Base-by-base conservation (phyloP, 1,140 invertebrate genomes). In the Plectrocnemia conspersa region DNA sequence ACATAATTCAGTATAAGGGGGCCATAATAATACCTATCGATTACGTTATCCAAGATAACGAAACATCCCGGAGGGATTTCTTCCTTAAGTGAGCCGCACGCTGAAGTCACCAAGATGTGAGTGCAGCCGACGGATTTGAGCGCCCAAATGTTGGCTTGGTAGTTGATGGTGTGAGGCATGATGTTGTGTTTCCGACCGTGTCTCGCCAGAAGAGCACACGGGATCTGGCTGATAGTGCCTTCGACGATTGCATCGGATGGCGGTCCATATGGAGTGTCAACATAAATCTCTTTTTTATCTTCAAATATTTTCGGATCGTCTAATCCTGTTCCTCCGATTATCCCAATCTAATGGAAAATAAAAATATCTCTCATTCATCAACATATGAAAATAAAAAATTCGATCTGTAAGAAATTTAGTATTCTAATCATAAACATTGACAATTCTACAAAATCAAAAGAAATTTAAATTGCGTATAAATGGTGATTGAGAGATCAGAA, bases 141-240 rank as follows among this genome's bases (percentile, higher is more conserved):
- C 1, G 95, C 93, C 86, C 91, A 95, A 38, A 99, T 85, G 69
- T 99, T 99, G 2, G 96, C 97, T 55, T 95, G 81, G 71, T 97
- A 99, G 72, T 99, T 99, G 0, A 99, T 68, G 48, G 72, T 68
- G 4, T 66, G 64, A 0, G 94, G 93, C 69, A 77, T 84, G 24
- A 90, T 81, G 40, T 77, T 77, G 69, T 99, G 95, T 42, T 85
- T 84, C 29, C 84, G 74, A 1, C 93, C 94, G 78, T 99, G 97
- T 63, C 95, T 86, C 0, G 92, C 86, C 11, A 97, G 66, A 3
- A 98, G 66, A 0, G 92, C 85, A 69, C 91, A 91, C 1, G 83
- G 76, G 3, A 93, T 79, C 16, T 82, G 85, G 45, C 76, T 74
- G 52, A 98, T 91, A 59, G 78, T 82, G 4, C 91, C 91, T 63